Base-by-base conservation (phyloP, 2,797 vertebrate species). In the Bothrops alternatus region DNA sequence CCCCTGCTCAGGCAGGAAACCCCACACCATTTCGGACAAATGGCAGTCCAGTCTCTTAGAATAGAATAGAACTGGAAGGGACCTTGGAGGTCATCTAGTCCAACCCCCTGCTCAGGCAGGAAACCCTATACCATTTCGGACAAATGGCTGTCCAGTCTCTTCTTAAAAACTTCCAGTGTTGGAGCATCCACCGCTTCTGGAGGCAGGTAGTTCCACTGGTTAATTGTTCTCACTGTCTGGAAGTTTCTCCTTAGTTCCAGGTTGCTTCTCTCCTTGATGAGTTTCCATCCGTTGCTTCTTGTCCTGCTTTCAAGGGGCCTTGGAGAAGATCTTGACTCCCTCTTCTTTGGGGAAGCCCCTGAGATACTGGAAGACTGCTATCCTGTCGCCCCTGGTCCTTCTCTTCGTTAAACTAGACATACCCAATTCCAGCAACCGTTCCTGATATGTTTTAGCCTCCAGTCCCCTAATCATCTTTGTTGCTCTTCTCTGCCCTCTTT, bases 381-480 rank as follows among this genome's bases (percentile, higher is more conserved):
- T 2, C 50, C 0, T 50, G 7, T 50, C 50, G 0, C 1, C 1
- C 1, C 50, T 50, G 1, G 1, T 50, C 50, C 50, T 50, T 50
- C 50, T 50, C 50, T 50, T 50, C 7, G 0, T 50, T 50, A 50
- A 50, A 50, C 50, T 50, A 10, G 50, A 10, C 50, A 50, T 50
- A 0, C 50, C 50, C 50, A 50, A 50, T 50, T 50, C 50, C 7
- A 8, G 50, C 50, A 50, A 8, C 50, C 7, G 50, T 50, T 50
- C 50, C 50, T 50, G 0, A 0, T 50, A 50, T 50, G 1, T 50
- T 50, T 50, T 50, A 50, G 50, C 50, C 50, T 50, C 50, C 50
- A 50, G 8, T 50, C 50, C 50, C 50, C 50, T 1, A 0, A 50
- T 50, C 50, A 1, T 50, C 50, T 50, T 50, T 50, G 50, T 50